Conservation (phyloP, 2,888 invertebrate species). For the Kryphioiulus occultus region DNA sequence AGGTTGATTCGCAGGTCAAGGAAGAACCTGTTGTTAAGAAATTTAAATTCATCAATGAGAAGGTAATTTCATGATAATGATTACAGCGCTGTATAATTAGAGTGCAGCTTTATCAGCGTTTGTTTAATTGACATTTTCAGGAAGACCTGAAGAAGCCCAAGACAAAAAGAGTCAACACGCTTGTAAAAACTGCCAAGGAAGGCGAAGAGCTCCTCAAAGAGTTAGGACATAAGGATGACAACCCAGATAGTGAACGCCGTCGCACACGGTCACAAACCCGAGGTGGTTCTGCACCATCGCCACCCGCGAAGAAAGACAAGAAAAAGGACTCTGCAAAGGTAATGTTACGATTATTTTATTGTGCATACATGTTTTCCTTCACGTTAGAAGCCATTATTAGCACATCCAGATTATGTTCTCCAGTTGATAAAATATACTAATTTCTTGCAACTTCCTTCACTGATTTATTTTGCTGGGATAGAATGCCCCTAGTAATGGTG, state of each 20-base stretch:
- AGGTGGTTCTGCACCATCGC: constrained; percentile 66
- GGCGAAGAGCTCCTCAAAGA: constrained; percentile 66
- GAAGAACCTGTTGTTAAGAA: constrained; percentile 42
- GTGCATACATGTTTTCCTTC: not conserved
- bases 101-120: no score
- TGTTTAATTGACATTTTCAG: not conserved
- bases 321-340: constrained; percentile 37
- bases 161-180: not conserved
- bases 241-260: constrained; percentile 67
- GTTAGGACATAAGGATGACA: constrained; percentile 62
- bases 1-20: not conserved
- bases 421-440: not conserved
- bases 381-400: not conserved
- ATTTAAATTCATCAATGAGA: constrained; percentile 6
- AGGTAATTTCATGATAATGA: not conserved
- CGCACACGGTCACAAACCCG: constrained; percentile 69
- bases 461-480: not conserved
- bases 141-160: constrained; percentile 18
- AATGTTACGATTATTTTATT: not conserved
- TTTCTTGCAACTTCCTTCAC: no score
- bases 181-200: constrained; percentile 15
- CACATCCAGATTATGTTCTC: not conserved
- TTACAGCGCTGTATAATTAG: no score
- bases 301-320: constrained; percentile 68
- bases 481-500: constrained; percentile 1